phyloP scores from a whole-genome alignment of 2,797 vertebrate species.

The Thamnophis elegans region DNA sequence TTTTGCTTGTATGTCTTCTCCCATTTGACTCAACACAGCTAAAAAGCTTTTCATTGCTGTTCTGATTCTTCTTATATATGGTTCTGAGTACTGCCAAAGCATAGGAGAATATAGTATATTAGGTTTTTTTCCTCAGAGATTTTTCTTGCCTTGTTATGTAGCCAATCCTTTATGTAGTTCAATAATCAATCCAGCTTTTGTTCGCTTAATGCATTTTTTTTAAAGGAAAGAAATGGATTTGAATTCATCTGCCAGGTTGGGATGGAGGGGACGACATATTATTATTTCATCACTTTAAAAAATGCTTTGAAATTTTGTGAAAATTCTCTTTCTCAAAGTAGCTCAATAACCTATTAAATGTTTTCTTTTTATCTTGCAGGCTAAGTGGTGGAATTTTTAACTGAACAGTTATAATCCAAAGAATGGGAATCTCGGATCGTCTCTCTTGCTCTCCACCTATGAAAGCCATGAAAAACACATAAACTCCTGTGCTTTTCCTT shows the following conservation, averaged over 20 bases:
- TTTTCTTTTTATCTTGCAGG: conserved; percentile 41
- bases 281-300: not conserved
- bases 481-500: not conserved
- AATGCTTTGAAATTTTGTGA: not conserved
- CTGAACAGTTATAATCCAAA: conserved; percentile 41
- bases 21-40: not conserved
- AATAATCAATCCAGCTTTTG: not conserved
- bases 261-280: not conserved
- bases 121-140: not conserved
- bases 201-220: not conserved
- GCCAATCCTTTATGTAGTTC: not conserved
- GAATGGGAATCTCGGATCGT: not conserved
- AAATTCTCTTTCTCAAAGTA: not conserved
- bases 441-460: not conserved
- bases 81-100: not conserved
- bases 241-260: not conserved
- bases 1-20: not conserved
- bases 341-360: not conserved
- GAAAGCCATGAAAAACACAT: not conserved
- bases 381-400: not conserved
- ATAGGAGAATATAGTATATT: not conserved
- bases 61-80: not conserved
- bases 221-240: not conserved
- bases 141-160: not conserved
- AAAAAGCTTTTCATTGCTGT: not conserved